These are phyloP conservation scores for Nematostella vectensis DNA, from an alignment of 92 coral and sea anemone genomes.

Conservation along the genomic window DNA sequence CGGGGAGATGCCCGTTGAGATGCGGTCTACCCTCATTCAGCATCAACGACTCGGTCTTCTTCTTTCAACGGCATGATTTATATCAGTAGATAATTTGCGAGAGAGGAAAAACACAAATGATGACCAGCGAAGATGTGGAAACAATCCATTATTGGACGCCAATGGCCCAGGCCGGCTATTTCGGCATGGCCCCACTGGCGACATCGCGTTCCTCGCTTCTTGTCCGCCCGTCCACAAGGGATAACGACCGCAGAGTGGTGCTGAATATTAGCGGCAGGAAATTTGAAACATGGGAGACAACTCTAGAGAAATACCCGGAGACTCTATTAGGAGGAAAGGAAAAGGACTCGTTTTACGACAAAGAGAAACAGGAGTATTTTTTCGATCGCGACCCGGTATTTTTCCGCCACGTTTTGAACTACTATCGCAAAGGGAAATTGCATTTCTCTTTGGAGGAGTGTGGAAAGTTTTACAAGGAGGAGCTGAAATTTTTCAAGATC, in stretches of 20 bases:
- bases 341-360: conserved; percentile 51
- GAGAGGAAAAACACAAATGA: too few relatives aligned
- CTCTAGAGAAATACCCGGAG: conserved; percentile 71
- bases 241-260: conserved; percentile 64
- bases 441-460: conserved; percentile 87
- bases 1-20: too few relatives aligned
- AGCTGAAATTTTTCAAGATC: conserved; percentile 68
- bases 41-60: too few relatives aligned
- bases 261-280: conserved; percentile 84
- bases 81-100: too few relatives aligned
- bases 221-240: conserved; percentile 36
- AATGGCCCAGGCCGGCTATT: conserved; percentile 51
- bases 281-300: conserved; percentile 91
- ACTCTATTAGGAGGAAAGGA: conserved; percentile 70
- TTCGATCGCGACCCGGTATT: conserved; percentile 84
- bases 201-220: conserved; percentile 26
- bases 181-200: conserved; percentile 77
- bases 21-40: too few relatives aligned
- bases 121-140: conserved; percentile 1
- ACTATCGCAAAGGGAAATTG: conserved; percentile 77
- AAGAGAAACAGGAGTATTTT: conserved; percentile 55
- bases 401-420: conserved; percentile 85
- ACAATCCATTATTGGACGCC: conserved; percentile 62
- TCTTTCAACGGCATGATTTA: not conserved
- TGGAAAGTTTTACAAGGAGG: conserved; percentile 72